Conservation (phyloP, 2,888 invertebrate species). For the Ypsolopha scabrella region DNA sequence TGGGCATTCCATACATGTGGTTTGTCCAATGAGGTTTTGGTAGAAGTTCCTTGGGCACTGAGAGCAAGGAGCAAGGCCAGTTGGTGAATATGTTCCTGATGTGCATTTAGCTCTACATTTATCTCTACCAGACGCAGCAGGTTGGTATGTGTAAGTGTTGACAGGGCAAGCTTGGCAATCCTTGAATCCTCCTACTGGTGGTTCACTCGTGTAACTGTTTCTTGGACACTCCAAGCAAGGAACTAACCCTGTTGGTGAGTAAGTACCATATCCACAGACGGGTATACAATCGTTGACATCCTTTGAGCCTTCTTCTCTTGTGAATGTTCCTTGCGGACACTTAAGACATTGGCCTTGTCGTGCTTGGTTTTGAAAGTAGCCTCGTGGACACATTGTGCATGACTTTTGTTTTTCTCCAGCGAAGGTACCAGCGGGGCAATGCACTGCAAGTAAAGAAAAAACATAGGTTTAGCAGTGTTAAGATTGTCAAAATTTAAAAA, state of each 20-base stretch:
- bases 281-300: constrained; percentile 89
- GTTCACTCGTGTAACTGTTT: constrained; percentile 89
- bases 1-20: constrained; percentile 90
- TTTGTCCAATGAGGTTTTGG: constrained; percentile 87
- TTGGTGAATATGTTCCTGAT: constrained; percentile 91
- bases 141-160: constrained; percentile 90
- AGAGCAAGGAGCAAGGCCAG: constrained; percentile 94
- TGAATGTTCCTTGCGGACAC: constrained; percentile 94
- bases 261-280: constrained; percentile 96
- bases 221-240: constrained; percentile 95
- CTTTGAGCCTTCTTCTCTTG: constrained; percentile 90
- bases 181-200: constrained; percentile 91
- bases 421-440: constrained; percentile 97
- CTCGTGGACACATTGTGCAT: constrained; percentile 92
- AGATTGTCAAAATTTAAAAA: constrained; percentile 2
- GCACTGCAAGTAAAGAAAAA: constrained; percentile 71
- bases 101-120: constrained; percentile 90
- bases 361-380: constrained; percentile 93
- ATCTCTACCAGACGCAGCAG: constrained; percentile 86
- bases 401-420: constrained; percentile 91
- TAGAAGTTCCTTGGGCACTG: constrained; percentile 93
- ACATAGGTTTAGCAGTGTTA: not conserved
- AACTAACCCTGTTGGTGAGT: constrained; percentile 93
- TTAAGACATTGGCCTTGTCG: constrained; percentile 90
- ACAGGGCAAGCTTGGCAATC: constrained; percentile 95